Evolutionary conservation across 1,140 invertebrate species (phyloP).

Genomic region (Palaemon carinicauda): DNA sequence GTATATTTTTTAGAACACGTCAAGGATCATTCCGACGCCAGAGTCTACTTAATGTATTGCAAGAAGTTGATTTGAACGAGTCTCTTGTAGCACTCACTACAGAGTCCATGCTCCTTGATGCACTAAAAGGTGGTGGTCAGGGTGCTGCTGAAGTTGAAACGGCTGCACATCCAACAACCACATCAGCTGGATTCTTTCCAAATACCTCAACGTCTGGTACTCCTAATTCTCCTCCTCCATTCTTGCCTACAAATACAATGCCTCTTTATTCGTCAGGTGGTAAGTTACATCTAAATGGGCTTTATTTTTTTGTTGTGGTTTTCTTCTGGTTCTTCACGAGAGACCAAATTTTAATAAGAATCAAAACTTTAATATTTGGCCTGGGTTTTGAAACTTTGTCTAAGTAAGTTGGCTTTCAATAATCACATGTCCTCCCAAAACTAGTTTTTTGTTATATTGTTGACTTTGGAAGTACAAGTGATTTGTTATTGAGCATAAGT

Average conservation of each 20-base stretch:
- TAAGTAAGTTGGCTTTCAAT: too few relatives aligned
- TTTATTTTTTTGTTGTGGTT: not conserved
- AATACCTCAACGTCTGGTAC: conserved; percentile 33
- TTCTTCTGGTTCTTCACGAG: too few relatives aligned
- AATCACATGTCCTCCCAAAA: too few relatives aligned
- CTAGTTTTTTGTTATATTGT: too few relatives aligned
- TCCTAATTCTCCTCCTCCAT: conserved; percentile 49
- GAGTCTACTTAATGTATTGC: conserved; percentile 43
- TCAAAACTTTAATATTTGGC: too few relatives aligned
- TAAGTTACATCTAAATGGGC: not conserved
- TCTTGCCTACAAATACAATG: conserved; percentile 42
- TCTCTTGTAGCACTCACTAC: conserved; percentile 25
- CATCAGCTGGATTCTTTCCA: conserved; percentile 33
- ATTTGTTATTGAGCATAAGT: too few relatives aligned
- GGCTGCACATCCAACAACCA: conserved; percentile 13
- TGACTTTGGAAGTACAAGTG: too few relatives aligned
- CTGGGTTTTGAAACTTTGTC: too few relatives aligned
- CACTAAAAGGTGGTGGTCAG: conserved; percentile 54
- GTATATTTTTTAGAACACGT: conserved; percentile 33
- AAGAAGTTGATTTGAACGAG: conserved; percentile 44
- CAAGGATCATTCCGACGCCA: conserved; percentile 51
- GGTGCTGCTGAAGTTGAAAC: conserved; percentile 57
- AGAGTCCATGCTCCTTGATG: conserved; percentile 9
- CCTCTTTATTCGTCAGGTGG: conserved; percentile 57
- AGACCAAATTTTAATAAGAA: too few relatives aligned